Conservation (phyloP, 2,113 vertebrate genomes). For the Cottus gobio region DNA sequence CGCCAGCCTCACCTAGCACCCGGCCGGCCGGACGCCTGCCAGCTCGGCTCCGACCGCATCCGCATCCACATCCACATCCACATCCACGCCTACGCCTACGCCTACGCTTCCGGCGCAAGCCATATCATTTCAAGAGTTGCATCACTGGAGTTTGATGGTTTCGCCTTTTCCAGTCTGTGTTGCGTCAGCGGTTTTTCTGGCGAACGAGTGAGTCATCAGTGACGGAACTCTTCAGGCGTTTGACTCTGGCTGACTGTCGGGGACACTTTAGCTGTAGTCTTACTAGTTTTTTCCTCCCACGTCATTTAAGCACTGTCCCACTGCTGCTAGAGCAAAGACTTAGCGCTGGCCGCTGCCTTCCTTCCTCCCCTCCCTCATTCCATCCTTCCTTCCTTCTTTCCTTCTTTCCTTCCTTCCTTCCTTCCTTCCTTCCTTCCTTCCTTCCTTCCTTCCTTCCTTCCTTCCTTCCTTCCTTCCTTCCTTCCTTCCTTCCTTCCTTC, state of each 20-base stretch:
- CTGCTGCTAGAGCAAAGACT: slow-evolving; percentile 69
- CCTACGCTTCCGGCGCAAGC: too few species aligned
- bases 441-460: neutral
- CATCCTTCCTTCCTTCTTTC: neutral
- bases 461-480: too few species aligned
- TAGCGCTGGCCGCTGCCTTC: slow-evolving; percentile 77
- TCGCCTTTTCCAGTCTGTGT: slow-evolving; percentile 24
- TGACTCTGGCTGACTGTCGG: slow-evolving; percentile 45
- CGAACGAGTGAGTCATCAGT: slow-evolving; percentile 31
- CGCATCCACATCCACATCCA: too few species aligned
- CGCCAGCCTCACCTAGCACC: slow-evolving; percentile 91
- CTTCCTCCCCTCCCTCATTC: too few species aligned
- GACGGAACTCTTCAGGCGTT: slow-evolving; percentile 39
- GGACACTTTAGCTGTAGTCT: slow-evolving; percentile 41
- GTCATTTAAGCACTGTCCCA: slow-evolving; percentile 47
- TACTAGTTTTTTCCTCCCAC: slow-evolving; percentile 30
- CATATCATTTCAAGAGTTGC: slow-evolving; percentile 45
- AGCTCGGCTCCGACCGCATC: too few species aligned
- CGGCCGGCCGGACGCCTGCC: too few species aligned
- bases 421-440: neutral
- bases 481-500: too few species aligned
- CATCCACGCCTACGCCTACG: too few species aligned
- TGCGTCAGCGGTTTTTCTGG: slow-evolving; percentile 21
- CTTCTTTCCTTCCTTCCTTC: slow-evolving; percentile 21
- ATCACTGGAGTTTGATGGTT: slow-evolving; percentile 43